A percentile compares a stretch with the other conserved stretches of the same genome.
Conservation (phyloP, 2,888 invertebrate species). For the Drosophila melanosoma region DNA sequence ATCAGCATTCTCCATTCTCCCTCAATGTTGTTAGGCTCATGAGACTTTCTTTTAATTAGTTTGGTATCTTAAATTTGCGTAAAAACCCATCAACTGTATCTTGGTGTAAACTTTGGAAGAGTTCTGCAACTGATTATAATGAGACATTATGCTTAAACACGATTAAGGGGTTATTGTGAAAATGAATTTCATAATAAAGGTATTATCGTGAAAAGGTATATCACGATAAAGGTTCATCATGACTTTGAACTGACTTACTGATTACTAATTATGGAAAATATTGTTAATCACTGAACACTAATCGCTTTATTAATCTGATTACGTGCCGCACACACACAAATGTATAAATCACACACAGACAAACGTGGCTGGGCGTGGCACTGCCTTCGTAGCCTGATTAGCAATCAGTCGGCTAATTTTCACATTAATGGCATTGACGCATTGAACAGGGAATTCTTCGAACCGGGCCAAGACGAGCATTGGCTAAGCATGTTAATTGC, state of each 20-base stretch:
- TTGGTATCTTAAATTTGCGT: constrained; percentile 4
- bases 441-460: constrained; percentile 46
- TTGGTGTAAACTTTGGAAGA: neutral
- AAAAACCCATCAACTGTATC: neutral
- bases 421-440: constrained; percentile 76
- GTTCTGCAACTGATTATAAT: constrained; percentile 6
- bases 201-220: no score
- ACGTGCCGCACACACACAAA: constrained; percentile 48
- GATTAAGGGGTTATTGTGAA: no score
- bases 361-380: constrained; percentile 37
- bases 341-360: constrained; percentile 26
- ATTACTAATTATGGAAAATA: constrained; percentile 76
- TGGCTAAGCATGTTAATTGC: constrained; percentile 66
- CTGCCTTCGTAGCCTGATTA: constrained; percentile 58
- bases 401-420: constrained; percentile 76
- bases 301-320: constrained; percentile 79
- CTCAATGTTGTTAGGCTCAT: neutral
- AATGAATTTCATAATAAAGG: no score
- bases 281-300: constrained; percentile 72
- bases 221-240: no score
- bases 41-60: constrained; percentile 4
- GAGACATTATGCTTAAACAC: no score
- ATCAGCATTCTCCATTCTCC: constrained; percentile 34
- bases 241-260: constrained; percentile 57
- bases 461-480: constrained; percentile 31